phyloP scores from a whole-genome alignment of 2,113 vertebrate genomes.

The Rhombomys opimus region DNA sequence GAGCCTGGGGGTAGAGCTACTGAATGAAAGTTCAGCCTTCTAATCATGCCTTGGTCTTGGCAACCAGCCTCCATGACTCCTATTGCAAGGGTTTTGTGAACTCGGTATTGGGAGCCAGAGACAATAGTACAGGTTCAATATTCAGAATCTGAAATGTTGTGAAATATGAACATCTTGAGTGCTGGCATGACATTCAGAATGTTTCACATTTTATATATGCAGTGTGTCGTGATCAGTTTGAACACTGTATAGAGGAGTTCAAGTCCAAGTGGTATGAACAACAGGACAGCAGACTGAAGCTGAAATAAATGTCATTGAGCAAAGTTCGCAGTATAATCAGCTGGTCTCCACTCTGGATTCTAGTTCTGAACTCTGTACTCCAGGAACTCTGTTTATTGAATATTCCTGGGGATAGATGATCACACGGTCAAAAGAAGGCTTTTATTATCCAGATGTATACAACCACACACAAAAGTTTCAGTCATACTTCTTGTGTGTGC shows the following conservation, averaged over 20 bases:
- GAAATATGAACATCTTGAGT: neutral
- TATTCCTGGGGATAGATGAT: neutral
- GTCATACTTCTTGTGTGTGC: neutral
- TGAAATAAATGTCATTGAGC: neutral
- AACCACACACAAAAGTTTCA: neutral
- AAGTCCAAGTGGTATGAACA: neutral
- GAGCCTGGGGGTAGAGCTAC: no score
- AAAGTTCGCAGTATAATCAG: neutral
- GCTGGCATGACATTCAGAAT: neutral
- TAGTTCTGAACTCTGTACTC: slow-evolving; percentile 38
- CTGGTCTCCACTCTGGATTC: neutral
- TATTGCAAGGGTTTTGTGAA: neutral
- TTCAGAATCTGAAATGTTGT: neutral
- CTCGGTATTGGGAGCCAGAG: neutral
- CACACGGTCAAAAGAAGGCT: slow-evolving; percentile 29
- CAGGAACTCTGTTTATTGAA: slow-evolving; percentile 7
- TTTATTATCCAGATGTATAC: slow-evolving; percentile 1
- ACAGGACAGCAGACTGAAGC: neutral
- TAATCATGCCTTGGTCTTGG: neutral
- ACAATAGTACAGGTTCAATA: neutral
- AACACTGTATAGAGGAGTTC: neutral
- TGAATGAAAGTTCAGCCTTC: neutral
- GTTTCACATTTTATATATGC: neutral
- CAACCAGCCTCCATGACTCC: neutral
- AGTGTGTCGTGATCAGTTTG: neutral